These are phyloP conservation scores for Ceyx margarethae DNA, from an alignment of 2,113 vertebrate genomes.

Conservation along the genomic window DNA sequence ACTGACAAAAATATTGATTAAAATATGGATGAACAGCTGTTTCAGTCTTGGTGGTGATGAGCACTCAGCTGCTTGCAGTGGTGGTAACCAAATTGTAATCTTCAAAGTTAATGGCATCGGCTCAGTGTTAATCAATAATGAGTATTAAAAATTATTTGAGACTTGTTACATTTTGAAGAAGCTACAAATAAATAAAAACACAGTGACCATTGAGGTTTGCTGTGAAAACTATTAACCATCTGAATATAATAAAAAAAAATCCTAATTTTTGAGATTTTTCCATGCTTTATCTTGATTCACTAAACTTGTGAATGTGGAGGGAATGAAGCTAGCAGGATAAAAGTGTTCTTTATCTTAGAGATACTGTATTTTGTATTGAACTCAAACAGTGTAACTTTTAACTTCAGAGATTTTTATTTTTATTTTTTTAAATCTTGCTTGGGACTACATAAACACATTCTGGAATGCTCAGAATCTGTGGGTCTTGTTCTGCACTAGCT, in stretches of 20 bases:
- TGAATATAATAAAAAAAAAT: constrained; percentile 18
- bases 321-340: background rate
- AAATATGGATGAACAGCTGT: background rate
- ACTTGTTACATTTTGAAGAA: constrained; percentile 52
- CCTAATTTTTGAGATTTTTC: background rate
- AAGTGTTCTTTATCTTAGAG: background rate
- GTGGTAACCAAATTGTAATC: constrained; percentile 49
- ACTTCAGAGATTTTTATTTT: background rate
- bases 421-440: background rate
- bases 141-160: constrained; percentile 59
- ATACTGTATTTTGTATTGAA: background rate
- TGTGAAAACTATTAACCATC: constrained; percentile 31
- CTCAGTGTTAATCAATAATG: constrained; percentile 35
- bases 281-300: background rate
- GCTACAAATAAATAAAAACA: constrained; percentile 38
- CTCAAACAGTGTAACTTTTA: background rate
- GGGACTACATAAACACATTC: background rate
- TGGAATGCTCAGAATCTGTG: background rate
- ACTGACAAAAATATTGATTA: background rate
- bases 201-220: constrained; percentile 40
- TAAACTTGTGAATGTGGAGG: background rate
- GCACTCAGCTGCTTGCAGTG: background rate
- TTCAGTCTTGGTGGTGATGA: constrained; percentile 2
- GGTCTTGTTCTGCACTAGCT: background rate
- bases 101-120: constrained; percentile 45